Evolutionary conservation across 2,113 vertebrate genomes (phyloP).

Genomic region (Lepisosteus oculatus): DNA sequence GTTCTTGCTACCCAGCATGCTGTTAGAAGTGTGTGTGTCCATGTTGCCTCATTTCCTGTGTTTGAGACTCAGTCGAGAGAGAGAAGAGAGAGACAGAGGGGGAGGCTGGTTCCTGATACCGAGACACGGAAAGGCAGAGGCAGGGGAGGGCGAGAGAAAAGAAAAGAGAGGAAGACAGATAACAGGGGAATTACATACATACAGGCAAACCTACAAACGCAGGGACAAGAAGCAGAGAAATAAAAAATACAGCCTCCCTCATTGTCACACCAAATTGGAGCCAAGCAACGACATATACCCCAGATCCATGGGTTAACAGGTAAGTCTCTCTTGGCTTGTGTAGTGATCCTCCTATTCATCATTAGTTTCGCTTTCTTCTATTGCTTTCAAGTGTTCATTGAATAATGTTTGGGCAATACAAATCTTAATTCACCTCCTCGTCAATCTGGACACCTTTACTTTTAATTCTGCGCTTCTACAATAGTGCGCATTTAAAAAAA

Average conservation of each 20-base stretch:
- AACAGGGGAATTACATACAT: conserved; percentile 65
- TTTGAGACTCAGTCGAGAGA: conserved; percentile 49
- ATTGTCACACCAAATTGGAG: conserved; percentile 61
- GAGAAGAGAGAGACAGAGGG: conserved; percentile 19
- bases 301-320: conserved; percentile 79
- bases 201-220: conserved; percentile 41
- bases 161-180: conserved; percentile 56
- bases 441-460: conserved; percentile 18
- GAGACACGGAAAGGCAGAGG: conserved; percentile 57
- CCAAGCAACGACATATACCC: conserved; percentile 59
- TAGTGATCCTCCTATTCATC: conserved; percentile 15
- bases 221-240: conserved; percentile 47
- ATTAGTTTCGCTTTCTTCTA: conserved; percentile 20
- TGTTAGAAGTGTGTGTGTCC: conserved; percentile 44
- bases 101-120: conserved; percentile 44
- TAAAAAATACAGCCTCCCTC: conserved; percentile 49
- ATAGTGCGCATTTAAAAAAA: not conserved
- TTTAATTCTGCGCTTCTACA: not conserved
- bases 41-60: conserved; percentile 68
- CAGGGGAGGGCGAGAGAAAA: conserved; percentile 46
- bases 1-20: conserved; percentile 34
- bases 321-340: conserved; percentile 56
- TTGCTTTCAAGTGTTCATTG: not conserved
- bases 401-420: not conserved
- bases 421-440: not conserved